Conservation (phyloP, 2,113 vertebrate species). For the Corythaeola cristata region DNA sequence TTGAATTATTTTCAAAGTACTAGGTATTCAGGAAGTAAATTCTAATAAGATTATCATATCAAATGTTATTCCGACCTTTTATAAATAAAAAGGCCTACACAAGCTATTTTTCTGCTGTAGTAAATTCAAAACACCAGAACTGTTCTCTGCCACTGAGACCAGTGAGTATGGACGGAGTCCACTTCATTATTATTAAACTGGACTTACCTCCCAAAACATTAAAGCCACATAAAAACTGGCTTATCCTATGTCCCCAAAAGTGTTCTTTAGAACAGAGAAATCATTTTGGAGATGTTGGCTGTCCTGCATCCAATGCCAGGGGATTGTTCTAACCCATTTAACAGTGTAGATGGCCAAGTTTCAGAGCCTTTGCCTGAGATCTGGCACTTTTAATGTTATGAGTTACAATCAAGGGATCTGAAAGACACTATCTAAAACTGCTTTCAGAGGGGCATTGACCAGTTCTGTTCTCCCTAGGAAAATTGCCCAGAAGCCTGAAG, state of each 20-base stretch:
- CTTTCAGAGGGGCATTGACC: background rate
- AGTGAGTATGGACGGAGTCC: background rate
- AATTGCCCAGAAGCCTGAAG: background rate
- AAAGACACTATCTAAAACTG: background rate
- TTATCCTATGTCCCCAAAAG: background rate
- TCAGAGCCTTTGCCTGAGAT: background rate
- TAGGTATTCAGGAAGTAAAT: background rate
- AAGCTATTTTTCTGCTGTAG: background rate
- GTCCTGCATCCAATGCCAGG: background rate
- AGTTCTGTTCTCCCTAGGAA: background rate
- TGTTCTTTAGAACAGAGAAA: background rate
- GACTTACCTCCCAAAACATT: background rate
- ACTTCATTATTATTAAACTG: background rate
- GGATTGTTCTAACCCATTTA: background rate
- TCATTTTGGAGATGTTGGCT: background rate
- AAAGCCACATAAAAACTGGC: background rate
- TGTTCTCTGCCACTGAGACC: background rate
- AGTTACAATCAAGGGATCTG: background rate
- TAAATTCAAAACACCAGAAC: background rate
- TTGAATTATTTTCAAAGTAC: background rate
- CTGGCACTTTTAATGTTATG: background rate
- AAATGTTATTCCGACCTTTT: conserved; percentile 8
- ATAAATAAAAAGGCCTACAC: background rate
- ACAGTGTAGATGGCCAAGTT: background rate
- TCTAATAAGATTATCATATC: background rate